These are phyloP conservation scores for Trididemnum miniatum DNA, from an alignment of 23 tunicate species.

Conservation along the genomic window DNA sequence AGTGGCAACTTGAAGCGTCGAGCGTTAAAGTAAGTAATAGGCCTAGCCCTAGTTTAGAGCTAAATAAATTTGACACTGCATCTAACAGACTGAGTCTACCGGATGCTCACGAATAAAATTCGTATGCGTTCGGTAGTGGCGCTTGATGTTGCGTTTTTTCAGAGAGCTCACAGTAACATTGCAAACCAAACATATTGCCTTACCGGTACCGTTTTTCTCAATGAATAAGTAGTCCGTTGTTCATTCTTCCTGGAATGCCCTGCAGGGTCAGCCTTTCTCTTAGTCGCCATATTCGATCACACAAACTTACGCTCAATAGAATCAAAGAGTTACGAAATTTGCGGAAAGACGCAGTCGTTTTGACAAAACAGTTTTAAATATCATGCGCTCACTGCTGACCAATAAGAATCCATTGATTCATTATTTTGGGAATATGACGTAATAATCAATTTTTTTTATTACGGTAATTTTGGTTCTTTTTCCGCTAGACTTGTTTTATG, in stretches of 20 bases:
- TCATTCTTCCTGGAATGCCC: slow-evolving; percentile 6
- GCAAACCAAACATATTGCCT: slow-evolving; percentile 7
- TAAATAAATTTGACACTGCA: no score
- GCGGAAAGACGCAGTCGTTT: slow-evolving; percentile 28
- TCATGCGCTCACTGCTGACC: background rate
- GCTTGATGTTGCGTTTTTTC: slow-evolving; percentile 20
- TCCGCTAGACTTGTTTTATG: background rate
- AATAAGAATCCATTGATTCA: background rate
- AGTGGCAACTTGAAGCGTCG: no score
- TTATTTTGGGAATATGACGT: background rate
- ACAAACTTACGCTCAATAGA: slow-evolving; percentile 5
- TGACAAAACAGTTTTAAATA: background rate
- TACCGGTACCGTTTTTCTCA: background rate
- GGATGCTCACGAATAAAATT: slow-evolving; percentile 2
- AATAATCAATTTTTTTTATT: background rate
- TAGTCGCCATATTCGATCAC: slow-evolving; percentile 21
- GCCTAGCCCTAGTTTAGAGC: no score
- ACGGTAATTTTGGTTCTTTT: no score
- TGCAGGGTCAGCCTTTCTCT: slow-evolving; percentile 6
- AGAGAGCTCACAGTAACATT: slow-evolving; percentile 12
- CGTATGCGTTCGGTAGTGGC: slow-evolving; percentile 25
- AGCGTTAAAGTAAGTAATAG: no score
- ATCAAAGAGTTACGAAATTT: slow-evolving; percentile 8
- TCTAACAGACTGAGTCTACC: slow-evolving; percentile 11
- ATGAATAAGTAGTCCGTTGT: slow-evolving; percentile 17